Percentiles rank a stretch among this genome's conserved stretches.
Conservation (phyloP, 2,888 invertebrate genomes). For the Drosophila quasianomalipes region DNA sequence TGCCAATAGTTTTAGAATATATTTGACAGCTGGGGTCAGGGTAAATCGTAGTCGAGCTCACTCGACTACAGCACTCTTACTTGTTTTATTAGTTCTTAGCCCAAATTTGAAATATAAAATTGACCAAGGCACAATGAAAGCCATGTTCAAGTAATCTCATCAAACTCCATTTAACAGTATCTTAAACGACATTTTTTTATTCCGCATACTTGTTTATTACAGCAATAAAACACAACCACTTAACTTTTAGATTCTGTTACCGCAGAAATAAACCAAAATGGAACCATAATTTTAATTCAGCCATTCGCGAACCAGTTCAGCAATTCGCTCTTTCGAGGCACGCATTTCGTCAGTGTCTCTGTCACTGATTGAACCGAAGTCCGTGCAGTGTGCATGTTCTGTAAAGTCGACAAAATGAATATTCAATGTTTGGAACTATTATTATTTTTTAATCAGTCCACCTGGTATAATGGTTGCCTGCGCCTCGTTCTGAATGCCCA, state of each 20-base stretch:
- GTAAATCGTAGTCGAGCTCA: too few relatives aligned
- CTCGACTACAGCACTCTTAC: too few relatives aligned
- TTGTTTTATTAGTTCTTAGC: slow-evolving; percentile 2
- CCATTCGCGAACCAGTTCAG: slow-evolving; percentile 81
- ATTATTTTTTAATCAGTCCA: slow-evolving; percentile 16
- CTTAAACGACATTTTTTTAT: background rate
- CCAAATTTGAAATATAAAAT: background rate
- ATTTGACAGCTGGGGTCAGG: too few relatives aligned
- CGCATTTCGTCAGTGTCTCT: slow-evolving; percentile 77
- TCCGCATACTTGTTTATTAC: slow-evolving; percentile 26
- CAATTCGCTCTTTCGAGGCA: slow-evolving; percentile 81
- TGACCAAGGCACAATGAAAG: background rate
- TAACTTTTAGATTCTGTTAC: slow-evolving; percentile 14
- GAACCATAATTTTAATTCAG: slow-evolving; percentile 39
- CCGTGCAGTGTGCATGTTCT: slow-evolving; percentile 84
- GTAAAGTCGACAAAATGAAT: background rate
- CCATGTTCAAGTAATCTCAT: background rate
- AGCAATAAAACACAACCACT: slow-evolving; percentile 6
- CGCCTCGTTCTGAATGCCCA: slow-evolving; percentile 85
- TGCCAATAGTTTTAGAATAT: too few relatives aligned
- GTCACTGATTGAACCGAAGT: slow-evolving; percentile 80
- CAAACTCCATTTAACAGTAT: background rate
- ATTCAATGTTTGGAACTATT: background rate
- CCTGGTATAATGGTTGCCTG: slow-evolving; percentile 81
- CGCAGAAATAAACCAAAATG: slow-evolving; percentile 1